Evolutionary conservation across 2,888 invertebrate species (phyloP).

Genomic region (Adelognathus sp.): DNA sequence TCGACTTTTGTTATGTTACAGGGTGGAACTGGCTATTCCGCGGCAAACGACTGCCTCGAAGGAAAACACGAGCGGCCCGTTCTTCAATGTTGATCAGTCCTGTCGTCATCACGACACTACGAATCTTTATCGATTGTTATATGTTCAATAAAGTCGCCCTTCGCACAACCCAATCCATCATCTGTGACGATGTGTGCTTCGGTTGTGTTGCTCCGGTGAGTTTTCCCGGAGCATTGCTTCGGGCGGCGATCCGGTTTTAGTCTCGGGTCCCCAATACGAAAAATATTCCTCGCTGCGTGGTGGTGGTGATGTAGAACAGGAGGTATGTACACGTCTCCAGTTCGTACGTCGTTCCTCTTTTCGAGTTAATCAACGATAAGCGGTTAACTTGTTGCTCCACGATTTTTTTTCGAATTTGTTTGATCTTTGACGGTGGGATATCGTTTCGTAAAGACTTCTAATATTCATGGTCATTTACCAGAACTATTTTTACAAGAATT

Average conservation of each 20-base stretch:
- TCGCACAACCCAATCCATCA: not conserved
- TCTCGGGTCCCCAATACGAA: not conserved
- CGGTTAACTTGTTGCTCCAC: not conserved
- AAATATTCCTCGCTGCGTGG: not conserved
- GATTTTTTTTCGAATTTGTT: too few species aligned
- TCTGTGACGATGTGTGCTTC: not conserved
- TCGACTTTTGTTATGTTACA: constrained; percentile 75
- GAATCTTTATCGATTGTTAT: not conserved
- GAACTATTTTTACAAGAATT: too few species aligned
- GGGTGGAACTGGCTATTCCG: constrained; percentile 98
- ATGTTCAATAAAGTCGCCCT: not conserved
- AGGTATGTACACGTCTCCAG: not conserved
- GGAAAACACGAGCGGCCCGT: constrained; percentile 93
- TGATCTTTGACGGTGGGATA: too few species aligned
- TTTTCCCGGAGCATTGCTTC: not conserved
- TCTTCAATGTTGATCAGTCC: constrained; percentile 88
- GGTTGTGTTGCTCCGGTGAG: not conserved
- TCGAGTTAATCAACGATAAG: not conserved
- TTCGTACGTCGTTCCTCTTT: not conserved
- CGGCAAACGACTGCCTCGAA: constrained; percentile 91
- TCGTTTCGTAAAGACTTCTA: too few species aligned
- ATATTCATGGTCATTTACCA: too few species aligned
- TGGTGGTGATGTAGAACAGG: not conserved
- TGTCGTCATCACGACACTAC: not conserved
- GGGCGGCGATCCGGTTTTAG: not conserved